These are phyloP conservation scores for Aurelia sp. DNA, from an alignment of 30 jellyfish, hydroid and myxozoan genomes.

Conservation along the genomic window DNA sequence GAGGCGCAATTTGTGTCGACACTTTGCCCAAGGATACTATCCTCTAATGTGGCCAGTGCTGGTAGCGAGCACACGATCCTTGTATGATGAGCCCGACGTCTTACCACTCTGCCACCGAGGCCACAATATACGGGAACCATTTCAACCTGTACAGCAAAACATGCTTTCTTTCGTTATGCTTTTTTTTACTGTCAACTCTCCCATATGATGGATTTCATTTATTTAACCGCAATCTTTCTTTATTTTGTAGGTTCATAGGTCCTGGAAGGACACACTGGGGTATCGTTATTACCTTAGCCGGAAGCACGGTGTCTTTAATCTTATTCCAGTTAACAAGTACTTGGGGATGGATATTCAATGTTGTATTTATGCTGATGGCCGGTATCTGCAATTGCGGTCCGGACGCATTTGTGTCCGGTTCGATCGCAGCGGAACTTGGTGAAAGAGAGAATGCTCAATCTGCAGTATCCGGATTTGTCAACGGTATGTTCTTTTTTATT, in stretches of 20 bases:
- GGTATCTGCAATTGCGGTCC: slow-evolving; percentile 98
- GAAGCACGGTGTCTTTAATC: slow-evolving; percentile 83
- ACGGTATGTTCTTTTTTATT: slow-evolving; percentile 68
- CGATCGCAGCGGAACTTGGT: slow-evolving; percentile 98
- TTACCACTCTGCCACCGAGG: too few relatives aligned
- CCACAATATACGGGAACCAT: too few relatives aligned
- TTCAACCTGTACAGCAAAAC: too few relatives aligned
- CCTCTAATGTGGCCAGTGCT: too few relatives aligned
- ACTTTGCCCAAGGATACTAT: too few relatives aligned
- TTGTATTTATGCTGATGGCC: slow-evolving; percentile 85
- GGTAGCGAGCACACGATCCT: too few relatives aligned
- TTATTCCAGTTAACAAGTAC: slow-evolving; percentile 87
- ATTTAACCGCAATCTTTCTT: too few relatives aligned
- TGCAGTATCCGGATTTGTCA: slow-evolving; percentile 98
- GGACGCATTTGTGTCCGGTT: slow-evolving; percentile 95
- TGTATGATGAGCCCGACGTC: too few relatives aligned
- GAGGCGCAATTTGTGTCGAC: too few relatives aligned
- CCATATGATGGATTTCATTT: too few relatives aligned
- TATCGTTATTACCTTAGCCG: slow-evolving; percentile 75
- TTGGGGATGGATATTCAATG: slow-evolving; percentile 93
- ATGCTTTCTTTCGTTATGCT: too few relatives aligned
- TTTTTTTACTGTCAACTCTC: too few relatives aligned
- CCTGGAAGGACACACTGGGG: slow-evolving; percentile 98
- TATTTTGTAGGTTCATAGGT: slow-evolving; percentile 56
- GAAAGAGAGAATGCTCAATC: slow-evolving; percentile 98